Conservation (phyloP, 2,113 vertebrate species). For the Laticauda laticaudata region DNA sequence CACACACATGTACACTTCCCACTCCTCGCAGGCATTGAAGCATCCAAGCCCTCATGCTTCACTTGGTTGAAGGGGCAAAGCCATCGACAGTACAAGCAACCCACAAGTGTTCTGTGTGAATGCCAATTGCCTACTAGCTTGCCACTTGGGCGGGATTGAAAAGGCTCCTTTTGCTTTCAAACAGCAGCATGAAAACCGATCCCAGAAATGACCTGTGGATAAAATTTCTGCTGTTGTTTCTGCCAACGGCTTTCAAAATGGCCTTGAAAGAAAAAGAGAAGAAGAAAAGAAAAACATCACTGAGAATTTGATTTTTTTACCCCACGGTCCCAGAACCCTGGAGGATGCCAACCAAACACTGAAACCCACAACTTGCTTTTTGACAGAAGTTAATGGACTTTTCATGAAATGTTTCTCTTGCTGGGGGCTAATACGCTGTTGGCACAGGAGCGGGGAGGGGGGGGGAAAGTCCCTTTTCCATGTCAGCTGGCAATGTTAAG, state of each 20-base stretch:
- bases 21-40: neutral
- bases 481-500: neutral
- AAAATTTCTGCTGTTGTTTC: neutral
- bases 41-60: no score
- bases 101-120: neutral
- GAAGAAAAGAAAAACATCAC: neutral
- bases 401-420: neutral
- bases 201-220: neutral
- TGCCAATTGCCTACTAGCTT: neutral
- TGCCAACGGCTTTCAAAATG: neutral
- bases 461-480: rapidly evolving
- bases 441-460: neutral
- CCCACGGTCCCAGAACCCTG: neutral
- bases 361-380: neutral
- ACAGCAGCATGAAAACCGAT: neutral
- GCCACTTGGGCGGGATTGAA: neutral
- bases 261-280: neutral
- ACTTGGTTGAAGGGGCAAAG: neutral
- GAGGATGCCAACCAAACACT: neutral
- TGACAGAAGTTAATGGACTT: neutral
- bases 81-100: neutral
- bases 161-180: neutral
- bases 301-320: neutral
- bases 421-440: neutral
- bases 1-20: no score